Evolutionary conservation across 35 echinoderm and acorn worm genomes (phyloP).

Genomic region (Strongylocentrotus purpuratus): DNA sequence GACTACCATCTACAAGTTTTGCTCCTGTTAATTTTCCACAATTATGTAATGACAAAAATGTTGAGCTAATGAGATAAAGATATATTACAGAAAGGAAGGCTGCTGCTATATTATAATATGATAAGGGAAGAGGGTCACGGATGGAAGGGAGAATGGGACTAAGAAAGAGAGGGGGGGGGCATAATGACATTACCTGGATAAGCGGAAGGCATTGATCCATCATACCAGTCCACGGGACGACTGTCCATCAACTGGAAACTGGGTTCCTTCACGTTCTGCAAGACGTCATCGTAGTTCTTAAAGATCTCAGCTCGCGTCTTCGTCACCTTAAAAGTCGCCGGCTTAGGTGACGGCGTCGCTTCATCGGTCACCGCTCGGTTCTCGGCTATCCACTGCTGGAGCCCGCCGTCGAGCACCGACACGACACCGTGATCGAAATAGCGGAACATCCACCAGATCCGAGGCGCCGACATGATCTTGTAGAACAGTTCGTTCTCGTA

Average conservation of each 20-base stretch:
- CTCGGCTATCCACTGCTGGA: slow-evolving; percentile 74
- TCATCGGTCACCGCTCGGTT: slow-evolving; percentile 62
- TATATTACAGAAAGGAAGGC: too few relatives aligned
- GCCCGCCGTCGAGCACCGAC: slow-evolving; percentile 88
- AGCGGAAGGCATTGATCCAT: background rate
- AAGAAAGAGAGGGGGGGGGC: too few relatives aligned
- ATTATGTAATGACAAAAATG: too few relatives aligned
- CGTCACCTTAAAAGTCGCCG: background rate
- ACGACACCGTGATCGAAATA: slow-evolving; percentile 76
- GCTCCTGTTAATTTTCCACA: too few relatives aligned
- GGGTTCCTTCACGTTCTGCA: background rate
- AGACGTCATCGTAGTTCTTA: slow-evolving; percentile 33
- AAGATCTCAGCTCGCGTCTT: background rate
- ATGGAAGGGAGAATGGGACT: too few relatives aligned
- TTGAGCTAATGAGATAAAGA: too few relatives aligned
- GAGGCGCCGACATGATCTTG: slow-evolving; percentile 73
- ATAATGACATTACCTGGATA: slow-evolving; percentile 26
- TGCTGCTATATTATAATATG: too few relatives aligned
- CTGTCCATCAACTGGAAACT: slow-evolving; percentile 47
- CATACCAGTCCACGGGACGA: slow-evolving; percentile 32
- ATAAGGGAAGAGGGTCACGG: too few relatives aligned
- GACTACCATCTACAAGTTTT: too few relatives aligned
- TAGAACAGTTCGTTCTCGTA: slow-evolving; percentile 76
- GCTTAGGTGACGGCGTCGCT: background rate
- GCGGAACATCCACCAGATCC: slow-evolving; percentile 93